phyloP scores from a whole-genome alignment of 2,113 vertebrate species.

The Laticauda colubrina region DNA sequence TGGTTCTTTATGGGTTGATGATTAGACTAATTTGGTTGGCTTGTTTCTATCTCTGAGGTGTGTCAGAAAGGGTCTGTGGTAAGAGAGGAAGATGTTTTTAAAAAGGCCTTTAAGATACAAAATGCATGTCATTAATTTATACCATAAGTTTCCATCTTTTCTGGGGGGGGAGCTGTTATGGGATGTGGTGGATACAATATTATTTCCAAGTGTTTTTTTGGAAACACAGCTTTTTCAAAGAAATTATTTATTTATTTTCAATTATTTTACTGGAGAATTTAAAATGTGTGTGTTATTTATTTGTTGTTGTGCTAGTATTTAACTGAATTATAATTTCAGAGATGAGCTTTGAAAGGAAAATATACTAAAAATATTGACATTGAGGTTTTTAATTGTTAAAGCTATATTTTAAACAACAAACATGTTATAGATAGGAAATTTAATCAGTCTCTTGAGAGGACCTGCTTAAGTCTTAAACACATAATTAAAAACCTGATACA shows the following conservation, averaged over 20 bases:
- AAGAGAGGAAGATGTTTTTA: background rate
- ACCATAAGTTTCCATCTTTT: background rate
- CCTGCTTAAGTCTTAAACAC: background rate
- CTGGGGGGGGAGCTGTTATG: background rate
- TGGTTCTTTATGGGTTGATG: background rate
- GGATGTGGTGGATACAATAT: background rate
- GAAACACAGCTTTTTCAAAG: background rate
- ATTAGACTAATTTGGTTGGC: background rate
- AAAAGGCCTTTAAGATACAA: background rate
- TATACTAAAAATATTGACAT: background rate
- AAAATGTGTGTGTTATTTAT: background rate
- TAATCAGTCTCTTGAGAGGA: background rate
- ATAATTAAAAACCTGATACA: background rate
- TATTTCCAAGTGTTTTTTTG: background rate
- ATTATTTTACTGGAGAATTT: background rate
- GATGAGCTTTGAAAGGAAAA: background rate
- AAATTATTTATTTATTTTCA: background rate
- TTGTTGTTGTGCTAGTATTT: background rate
- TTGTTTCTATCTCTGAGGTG: background rate
- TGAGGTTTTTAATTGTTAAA: background rate
- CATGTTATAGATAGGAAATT: background rate
- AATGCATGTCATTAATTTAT: background rate
- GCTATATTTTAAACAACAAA: background rate
- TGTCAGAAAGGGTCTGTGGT: background rate
- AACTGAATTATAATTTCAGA: background rate